Base-by-base conservation (phyloP, 2,888 invertebrate species). In the Eupithecia inturbata region DNA sequence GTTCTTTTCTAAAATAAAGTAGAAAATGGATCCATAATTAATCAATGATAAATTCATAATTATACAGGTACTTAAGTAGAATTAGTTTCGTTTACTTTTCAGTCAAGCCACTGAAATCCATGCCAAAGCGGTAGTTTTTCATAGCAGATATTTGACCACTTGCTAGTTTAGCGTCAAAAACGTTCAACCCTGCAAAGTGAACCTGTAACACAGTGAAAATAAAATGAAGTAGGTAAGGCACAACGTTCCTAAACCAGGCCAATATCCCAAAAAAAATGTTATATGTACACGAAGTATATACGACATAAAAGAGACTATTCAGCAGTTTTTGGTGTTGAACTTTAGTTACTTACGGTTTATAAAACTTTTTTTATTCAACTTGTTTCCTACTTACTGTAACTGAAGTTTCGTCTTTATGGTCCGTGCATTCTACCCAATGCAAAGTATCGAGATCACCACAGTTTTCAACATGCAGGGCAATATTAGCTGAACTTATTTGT, bases 81-180 rank as follows among this genome's bases (percentile, higher is more conserved):
- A 49, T 9, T n/a, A 49, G 53, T 53, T 53, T 22, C 12, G 22
- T 53, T 53, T 84, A 90, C 91, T 82, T 83, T 19, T 85, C 77
- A 62, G 87, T 89, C 1, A 82, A 74, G 19, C 92, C 92, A 82
- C 92, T 92, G 73, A 89, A 92, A 73, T 92, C 92, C 88, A 91
- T 89, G 49, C 91, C 91, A 72, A 81, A 90, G 5, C 75, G 39
- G 70, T 39, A 45, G 31, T 3, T 76, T 45, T 33, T 68, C 14
- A 26, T 74, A 16, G 81, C 71, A 67, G 82, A 76, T 53, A 53
- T 53, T 28, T 77, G 78, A 36, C 86, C 89, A 12, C 77, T 78
- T n/a, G 87, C 87, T 78, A 79, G 83, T 31, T 84, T 82, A 3
- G 82, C 80, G 36, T 92, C 91, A 16, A 70, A 62, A 1, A 75